Percentiles rank a stretch among this genome's conserved stretches.
Conservation (phyloP, 2,888 invertebrate species). For the Yponomeuta plumbellus region DNA sequence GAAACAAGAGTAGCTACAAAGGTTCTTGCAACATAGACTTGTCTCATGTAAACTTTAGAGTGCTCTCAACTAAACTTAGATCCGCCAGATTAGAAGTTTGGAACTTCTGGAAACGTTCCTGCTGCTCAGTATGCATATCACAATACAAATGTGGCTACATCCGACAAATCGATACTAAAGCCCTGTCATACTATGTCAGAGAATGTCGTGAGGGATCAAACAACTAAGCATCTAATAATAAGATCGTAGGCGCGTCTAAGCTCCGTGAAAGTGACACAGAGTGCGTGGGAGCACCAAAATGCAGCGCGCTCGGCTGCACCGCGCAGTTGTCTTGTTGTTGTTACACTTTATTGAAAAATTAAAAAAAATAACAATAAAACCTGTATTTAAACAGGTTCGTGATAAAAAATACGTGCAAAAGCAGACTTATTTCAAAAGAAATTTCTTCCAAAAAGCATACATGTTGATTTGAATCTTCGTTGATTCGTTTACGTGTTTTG, state of each 20-base stretch:
- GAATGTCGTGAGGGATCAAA: slow-evolving; percentile 48
- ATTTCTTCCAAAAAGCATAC: too few species aligned
- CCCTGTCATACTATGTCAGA: background rate
- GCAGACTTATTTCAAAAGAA: too few species aligned
- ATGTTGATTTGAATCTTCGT: too few species aligned
- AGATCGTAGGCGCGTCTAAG: slow-evolving; percentile 49
- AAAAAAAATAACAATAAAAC: too few species aligned
- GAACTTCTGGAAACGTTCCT: background rate
- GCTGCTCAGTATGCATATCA: background rate
- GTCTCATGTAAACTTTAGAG: background rate
- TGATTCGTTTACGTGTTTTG: too few species aligned
- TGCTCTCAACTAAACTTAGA: background rate
- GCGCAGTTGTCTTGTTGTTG: slow-evolving; percentile 35
- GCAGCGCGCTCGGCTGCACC: slow-evolving; percentile 22
- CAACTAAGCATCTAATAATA: slow-evolving; percentile 30
- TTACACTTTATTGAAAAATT: too few species aligned
- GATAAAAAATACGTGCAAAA: too few species aligned
- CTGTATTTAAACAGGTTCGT: too few species aligned
- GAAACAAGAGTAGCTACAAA: background rate
- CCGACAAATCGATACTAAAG: background rate
- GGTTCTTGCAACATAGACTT: too few species aligned
- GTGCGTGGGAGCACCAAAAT: slow-evolving; percentile 54
- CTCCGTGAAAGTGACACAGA: slow-evolving; percentile 59
- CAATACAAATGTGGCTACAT: background rate
- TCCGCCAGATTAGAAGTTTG: background rate